A percentile compares a stretch with the other conserved stretches of the same genome.
Evolutionary conservation across 2,797 vertebrate genomes (phyloP).

Genomic region (Bryconaethiops microstoma): DNA sequence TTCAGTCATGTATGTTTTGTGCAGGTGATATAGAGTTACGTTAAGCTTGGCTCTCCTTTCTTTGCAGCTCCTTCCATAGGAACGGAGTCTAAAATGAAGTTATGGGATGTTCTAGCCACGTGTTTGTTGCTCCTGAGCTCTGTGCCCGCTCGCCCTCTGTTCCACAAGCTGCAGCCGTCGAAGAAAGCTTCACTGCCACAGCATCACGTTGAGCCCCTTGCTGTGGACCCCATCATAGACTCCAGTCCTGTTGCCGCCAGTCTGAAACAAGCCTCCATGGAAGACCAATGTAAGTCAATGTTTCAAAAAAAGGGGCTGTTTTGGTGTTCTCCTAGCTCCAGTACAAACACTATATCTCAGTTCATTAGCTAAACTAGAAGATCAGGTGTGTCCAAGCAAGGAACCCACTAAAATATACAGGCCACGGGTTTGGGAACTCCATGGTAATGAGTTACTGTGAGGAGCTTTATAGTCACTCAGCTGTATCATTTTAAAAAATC

Average conservation of each 20-base stretch:
- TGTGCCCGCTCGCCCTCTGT: slow-evolving; percentile 89
- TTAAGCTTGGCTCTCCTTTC: slow-evolving; percentile 28
- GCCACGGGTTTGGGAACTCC: not conserved
- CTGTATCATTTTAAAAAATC: not conserved
- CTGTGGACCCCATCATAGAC: slow-evolving; percentile 69
- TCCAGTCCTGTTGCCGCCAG: slow-evolving; percentile 73
- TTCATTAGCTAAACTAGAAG: not conserved
- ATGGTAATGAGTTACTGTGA: not conserved
- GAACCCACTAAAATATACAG: not conserved
- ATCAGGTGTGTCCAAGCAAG: not conserved
- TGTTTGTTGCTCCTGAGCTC: slow-evolving; percentile 98
- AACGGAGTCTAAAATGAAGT: slow-evolving; percentile 99
- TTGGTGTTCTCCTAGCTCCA: no score
- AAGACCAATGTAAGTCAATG: slow-evolving; percentile 76
- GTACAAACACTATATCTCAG: no score
- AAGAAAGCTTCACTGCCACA: slow-evolving; percentile 79
- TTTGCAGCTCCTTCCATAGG: slow-evolving; percentile 88
- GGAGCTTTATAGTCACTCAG: not conserved
- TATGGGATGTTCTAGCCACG: slow-evolving; percentile 98
- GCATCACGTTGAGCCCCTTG: slow-evolving; percentile 74
- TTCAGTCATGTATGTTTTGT: slow-evolving; percentile 33
- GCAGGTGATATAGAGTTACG: slow-evolving; percentile 25
- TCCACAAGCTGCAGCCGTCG: slow-evolving; percentile 83
- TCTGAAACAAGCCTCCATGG: slow-evolving; percentile 75
- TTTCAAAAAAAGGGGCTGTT: not conserved